Evolutionary conservation across 2,113 vertebrate genomes (phyloP).

Genomic region (Mesoclemmys tuberculata): DNA sequence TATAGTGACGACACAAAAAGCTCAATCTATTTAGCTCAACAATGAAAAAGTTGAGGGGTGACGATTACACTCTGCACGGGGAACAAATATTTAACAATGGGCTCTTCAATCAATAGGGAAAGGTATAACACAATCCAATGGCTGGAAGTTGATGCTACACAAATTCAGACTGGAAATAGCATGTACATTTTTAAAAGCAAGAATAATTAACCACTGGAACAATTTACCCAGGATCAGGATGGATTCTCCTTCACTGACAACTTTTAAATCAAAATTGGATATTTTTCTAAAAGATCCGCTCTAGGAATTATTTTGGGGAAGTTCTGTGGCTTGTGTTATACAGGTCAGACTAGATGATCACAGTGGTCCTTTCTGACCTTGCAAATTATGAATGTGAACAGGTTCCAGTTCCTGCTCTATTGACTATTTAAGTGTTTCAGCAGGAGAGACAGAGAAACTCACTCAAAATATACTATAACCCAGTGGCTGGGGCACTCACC

Average conservation of each 20-base stretch:
- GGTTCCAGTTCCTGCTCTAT: too few species aligned
- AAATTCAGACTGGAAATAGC: neutral
- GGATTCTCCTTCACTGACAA: neutral
- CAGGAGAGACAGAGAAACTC: too few species aligned
- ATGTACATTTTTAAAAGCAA: neutral
- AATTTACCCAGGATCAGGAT: neutral
- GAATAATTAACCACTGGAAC: neutral
- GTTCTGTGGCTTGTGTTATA: neutral
- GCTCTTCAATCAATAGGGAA: neutral
- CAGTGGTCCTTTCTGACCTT: neutral
- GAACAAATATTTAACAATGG: neutral
- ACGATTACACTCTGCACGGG: neutral
- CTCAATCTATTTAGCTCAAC: neutral
- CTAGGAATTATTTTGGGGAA: neutral
- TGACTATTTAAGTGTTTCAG: too few species aligned
- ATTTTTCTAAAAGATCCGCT: neutral
- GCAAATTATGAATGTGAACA: neutral
- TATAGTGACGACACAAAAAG: neutral
- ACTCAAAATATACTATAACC: too few species aligned
- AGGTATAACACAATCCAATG: neutral
- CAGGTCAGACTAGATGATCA: neutral
- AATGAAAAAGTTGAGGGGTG: neutral
- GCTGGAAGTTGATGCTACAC: neutral
- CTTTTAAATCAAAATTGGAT: neutral
- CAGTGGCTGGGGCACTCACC: too few species aligned